Conservation (phyloP, 2,113 vertebrate species). For the Pogonocichla stellata region DNA sequence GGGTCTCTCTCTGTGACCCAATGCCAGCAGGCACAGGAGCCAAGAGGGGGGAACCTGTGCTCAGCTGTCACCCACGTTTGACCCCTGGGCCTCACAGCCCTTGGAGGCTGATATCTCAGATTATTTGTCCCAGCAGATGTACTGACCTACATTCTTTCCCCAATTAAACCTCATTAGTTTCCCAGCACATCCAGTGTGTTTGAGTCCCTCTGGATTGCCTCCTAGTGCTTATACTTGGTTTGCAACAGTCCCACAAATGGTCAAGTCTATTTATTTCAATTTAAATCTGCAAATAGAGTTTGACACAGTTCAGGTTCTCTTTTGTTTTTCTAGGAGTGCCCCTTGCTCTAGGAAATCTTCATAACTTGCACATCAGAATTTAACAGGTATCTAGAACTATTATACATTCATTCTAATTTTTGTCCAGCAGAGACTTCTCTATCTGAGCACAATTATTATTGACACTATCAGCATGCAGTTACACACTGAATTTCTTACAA, state of each 20-base stretch:
- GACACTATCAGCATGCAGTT: not conserved
- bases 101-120: not conserved
- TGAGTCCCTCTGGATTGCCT: not conserved
- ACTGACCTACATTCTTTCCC: not conserved
- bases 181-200: not conserved
- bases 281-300: not conserved
- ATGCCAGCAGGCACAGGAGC: rapidly evolving
- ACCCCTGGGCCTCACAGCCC: not conserved
- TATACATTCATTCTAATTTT: not conserved
- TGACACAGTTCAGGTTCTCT: not conserved
- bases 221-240: not conserved
- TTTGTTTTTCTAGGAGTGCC: not conserved
- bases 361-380: rapidly evolving
- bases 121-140: not conserved
- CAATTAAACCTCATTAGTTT: not conserved
- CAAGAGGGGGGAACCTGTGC: rapidly evolving
- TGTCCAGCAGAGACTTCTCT: not conserved
- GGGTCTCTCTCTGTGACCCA: not conserved
- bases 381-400: not conserved
- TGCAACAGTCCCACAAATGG: not conserved
- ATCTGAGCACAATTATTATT: not conserved
- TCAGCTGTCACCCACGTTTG: not conserved
- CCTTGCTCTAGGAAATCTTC: not conserved
- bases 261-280: not conserved
- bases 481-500: not conserved